Evolutionary conservation across 1,140 invertebrate genomes (phyloP).

Genomic region (Wiebesia pumilae): DNA sequence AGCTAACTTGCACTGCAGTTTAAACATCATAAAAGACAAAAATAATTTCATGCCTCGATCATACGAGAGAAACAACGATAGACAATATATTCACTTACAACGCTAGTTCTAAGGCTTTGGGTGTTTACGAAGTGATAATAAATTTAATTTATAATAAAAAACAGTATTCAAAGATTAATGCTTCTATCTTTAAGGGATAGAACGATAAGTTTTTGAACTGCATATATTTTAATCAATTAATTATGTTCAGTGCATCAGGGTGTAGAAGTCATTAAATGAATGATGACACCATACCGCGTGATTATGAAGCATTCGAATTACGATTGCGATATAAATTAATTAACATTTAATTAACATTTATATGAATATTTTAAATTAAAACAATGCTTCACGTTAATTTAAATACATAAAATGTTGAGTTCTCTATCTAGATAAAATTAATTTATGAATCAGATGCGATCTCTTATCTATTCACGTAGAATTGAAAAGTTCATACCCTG

Average conservation of each 20-base stretch:
- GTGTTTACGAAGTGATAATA: background rate
- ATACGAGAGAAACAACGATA: background rate
- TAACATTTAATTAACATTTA: too few relatives aligned
- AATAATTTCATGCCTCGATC: background rate
- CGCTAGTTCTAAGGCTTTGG: background rate
- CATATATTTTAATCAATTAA: background rate
- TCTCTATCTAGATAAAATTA: background rate
- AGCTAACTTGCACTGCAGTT: background rate
- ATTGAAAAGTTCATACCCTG: background rate
- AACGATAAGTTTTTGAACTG: background rate
- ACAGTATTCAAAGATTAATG: background rate
- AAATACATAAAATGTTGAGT: too few relatives aligned
- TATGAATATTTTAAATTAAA: too few relatives aligned
- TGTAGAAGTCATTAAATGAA: background rate
- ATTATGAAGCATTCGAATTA: too few relatives aligned
- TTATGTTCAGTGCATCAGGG: background rate
- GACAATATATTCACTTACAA: background rate
- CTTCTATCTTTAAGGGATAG: background rate
- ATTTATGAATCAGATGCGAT: background rate
- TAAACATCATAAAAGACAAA: conserved; percentile 5
- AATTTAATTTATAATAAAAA: background rate
- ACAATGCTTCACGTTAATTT: too few relatives aligned
- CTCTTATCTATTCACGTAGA: background rate
- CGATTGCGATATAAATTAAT: too few relatives aligned
- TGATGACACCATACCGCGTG: too few relatives aligned